These are phyloP conservation scores for Gallinago paraguaiae DNA, from an alignment of 2,113 vertebrate genomes.

Conservation along the genomic window DNA sequence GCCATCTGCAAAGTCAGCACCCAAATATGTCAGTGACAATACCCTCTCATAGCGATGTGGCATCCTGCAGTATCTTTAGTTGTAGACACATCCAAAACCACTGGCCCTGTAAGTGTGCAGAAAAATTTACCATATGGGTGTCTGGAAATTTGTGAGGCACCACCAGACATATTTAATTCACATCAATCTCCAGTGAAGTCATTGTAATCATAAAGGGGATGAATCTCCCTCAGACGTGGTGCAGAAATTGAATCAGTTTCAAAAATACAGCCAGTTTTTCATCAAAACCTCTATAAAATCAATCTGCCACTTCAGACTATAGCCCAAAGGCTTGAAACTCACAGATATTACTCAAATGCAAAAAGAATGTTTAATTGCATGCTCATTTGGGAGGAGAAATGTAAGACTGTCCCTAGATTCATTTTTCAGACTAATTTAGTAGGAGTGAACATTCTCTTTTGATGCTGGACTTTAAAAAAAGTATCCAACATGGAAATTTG, in stretches of 20 bases:
- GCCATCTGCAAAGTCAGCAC: background rate
- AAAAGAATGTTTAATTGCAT: slow-evolving; percentile 59
- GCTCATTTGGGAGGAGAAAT: slow-evolving; percentile 27
- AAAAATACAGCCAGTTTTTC: slow-evolving; percentile 5
- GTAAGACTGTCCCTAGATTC: background rate
- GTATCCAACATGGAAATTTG: background rate
- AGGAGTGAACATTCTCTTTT: slow-evolving; percentile 3
- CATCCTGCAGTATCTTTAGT: background rate
- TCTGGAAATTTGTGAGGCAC: background rate
- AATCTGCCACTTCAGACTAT: slow-evolving; percentile 20
- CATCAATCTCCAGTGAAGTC: background rate
- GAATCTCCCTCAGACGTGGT: background rate
- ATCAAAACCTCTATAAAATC: slow-evolving; percentile 21
- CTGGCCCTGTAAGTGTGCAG: fast-evolving
- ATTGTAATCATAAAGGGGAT: background rate
- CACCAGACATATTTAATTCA: background rate
- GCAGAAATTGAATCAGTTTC: background rate
- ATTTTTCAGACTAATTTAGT: slow-evolving; percentile 33
- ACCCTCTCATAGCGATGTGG: background rate
- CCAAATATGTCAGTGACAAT: background rate
- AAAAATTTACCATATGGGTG: background rate
- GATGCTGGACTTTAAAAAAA: slow-evolving; percentile 20
- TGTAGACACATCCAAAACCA: background rate
- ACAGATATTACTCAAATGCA: slow-evolving; percentile 21
- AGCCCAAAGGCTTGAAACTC: slow-evolving; percentile 27